phyloP scores from a whole-genome alignment of 2,113 vertebrate genomes.

The Caretta caretta region DNA sequence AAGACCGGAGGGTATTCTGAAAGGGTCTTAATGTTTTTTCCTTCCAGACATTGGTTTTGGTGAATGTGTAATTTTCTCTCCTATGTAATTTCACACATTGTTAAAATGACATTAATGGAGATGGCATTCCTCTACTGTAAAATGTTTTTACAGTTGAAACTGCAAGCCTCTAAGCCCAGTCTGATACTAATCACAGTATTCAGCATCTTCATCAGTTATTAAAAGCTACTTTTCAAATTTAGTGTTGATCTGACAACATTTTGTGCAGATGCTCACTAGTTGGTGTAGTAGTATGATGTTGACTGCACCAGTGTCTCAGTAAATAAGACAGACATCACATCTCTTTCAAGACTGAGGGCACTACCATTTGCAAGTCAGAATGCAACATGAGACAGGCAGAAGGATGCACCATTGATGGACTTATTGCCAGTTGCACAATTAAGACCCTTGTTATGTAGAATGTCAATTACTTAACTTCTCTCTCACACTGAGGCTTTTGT shows the following conservation, averaged over 20 bases:
- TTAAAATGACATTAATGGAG: not conserved
- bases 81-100: not conserved
- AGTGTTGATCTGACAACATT: not conserved
- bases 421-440: not conserved
- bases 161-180: not conserved
- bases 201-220: not conserved
- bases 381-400: not conserved
- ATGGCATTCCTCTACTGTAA: not conserved
- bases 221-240: not conserved
- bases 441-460: not conserved
- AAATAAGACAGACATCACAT: no score
- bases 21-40: not conserved
- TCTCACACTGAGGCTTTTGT: not conserved
- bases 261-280: not conserved
- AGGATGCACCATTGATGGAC: no score
- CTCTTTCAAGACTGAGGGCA: not conserved
- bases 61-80: not conserved
- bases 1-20: not conserved
- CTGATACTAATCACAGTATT: not conserved
- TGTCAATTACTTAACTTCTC: not conserved
- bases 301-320: not conserved
- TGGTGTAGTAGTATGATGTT: not conserved
- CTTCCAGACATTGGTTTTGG: not conserved
- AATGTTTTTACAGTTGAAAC: not conserved
- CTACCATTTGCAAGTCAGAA: accelerated